Percentiles rank a stretch among this genome's conserved stretches.
Evolutionary conservation across 2,797 vertebrate species (phyloP).

Genomic region (Anguilla megastoma): DNA sequence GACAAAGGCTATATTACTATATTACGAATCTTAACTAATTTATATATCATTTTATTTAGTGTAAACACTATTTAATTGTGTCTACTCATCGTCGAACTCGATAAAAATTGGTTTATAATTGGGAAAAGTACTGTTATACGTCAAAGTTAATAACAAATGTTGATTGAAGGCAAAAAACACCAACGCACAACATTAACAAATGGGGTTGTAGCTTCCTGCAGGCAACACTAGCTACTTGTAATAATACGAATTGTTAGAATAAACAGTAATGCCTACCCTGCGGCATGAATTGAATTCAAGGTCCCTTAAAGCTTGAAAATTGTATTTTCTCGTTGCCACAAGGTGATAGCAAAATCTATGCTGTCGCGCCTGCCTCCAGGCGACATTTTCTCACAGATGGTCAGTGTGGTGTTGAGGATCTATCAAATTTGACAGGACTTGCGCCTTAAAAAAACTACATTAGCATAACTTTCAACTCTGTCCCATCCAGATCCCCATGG

Average conservation of each 20-base stretch:
- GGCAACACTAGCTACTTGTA: background rate
- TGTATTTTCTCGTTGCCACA: background rate
- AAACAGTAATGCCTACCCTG: background rate
- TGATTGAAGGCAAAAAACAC: no score
- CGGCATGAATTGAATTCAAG: background rate
- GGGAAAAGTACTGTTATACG: no score
- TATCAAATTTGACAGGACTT: constrained; percentile 65
- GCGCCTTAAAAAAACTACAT: constrained; percentile 41
- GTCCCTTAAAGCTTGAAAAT: constrained; percentile 8
- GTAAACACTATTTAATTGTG: background rate
- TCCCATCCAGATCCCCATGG: constrained; percentile 55
- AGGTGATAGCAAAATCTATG: constrained; percentile 26
- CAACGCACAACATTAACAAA: no score
- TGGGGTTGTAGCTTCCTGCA: background rate
- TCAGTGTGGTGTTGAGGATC: constrained; percentile 56
- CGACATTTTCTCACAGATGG: constrained; percentile 50
- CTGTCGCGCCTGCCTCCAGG: constrained; percentile 51
- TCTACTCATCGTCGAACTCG: background rate
- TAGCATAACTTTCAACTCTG: constrained; percentile 51
- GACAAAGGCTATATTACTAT: background rate
- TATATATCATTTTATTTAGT: background rate
- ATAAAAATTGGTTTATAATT: no score
- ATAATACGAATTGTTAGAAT: background rate
- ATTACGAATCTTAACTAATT: background rate
- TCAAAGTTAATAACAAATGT: no score